A percentile compares a stretch with the other conserved stretches of the same genome.
These are phyloP conservation scores for Pogonognathellus flavescens DNA, from an alignment of 1,140 invertebrate genomes.

Conservation along the genomic window DNA sequence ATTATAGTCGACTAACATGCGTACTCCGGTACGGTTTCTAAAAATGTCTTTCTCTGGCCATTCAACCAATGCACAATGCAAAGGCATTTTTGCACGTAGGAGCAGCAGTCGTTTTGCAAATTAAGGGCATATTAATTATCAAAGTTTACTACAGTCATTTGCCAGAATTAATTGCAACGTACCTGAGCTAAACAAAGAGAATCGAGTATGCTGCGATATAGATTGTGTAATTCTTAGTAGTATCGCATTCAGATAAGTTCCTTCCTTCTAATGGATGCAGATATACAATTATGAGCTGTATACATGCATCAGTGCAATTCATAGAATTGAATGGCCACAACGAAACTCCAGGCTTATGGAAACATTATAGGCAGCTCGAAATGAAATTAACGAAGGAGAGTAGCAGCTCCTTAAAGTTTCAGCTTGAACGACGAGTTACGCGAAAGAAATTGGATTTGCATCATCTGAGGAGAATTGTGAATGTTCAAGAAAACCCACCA, in stretches of 20 bases:
- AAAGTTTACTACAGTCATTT: too few species aligned
- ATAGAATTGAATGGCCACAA: neutral
- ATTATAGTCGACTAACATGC: too few species aligned
- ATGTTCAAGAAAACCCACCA: neutral
- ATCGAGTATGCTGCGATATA: too few species aligned
- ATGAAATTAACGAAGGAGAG: conserved; percentile 22
- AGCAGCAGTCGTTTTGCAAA: too few species aligned
- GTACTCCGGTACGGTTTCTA: too few species aligned
- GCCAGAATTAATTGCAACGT: too few species aligned
- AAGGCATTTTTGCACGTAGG: too few species aligned
- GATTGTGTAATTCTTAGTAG: too few species aligned
- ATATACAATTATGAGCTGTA: neutral
- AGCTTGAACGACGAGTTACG: neutral
- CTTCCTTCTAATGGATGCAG: conserved; percentile 1
- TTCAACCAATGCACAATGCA: too few species aligned
- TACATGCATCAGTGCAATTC: neutral
- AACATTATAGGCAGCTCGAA: conserved; percentile 35
- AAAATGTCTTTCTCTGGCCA: too few species aligned
- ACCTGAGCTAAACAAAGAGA: too few species aligned
- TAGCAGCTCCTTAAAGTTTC: neutral
- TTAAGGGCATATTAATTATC: too few species aligned
- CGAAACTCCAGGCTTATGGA: neutral
- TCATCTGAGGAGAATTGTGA: conserved; percentile 15
- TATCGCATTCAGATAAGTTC: conserved; percentile 8
- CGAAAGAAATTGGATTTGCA: conserved; percentile 35